Conservation (phyloP, 2,888 invertebrate species). For the Eupithecia inturbata region DNA sequence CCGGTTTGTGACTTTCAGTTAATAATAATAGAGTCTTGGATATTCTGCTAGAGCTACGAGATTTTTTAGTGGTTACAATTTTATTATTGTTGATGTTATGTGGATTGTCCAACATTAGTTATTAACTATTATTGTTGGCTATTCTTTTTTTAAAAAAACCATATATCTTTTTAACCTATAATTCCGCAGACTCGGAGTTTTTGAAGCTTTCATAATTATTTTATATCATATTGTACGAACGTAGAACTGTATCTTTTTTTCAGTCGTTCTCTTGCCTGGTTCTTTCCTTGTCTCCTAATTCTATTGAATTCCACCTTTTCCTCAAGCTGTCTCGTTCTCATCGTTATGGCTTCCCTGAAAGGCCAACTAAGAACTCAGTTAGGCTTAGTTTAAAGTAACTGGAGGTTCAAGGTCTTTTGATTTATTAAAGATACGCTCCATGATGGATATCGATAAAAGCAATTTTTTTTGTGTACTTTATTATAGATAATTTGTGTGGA, state of each 20-base stretch:
- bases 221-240: too few species aligned
- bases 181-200: too few species aligned
- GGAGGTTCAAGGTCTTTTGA: constrained; percentile 18
- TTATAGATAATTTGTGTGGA: too few species aligned
- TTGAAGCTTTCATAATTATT: too few species aligned
- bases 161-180: too few species aligned
- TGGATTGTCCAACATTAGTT: too few species aligned
- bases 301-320: constrained; percentile 47
- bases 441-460: not conserved
- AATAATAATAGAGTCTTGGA: constrained; percentile 5
- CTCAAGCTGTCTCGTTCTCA: constrained; percentile 58
- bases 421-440: not conserved
- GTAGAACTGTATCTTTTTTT: not conserved
- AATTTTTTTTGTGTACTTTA: too few species aligned
- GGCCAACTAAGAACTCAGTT: constrained; percentile 42
- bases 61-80: too few species aligned
- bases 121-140: too few species aligned
- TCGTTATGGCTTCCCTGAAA: constrained; percentile 57
- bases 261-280: not conserved
- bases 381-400: not conserved
- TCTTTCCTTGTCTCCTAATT: constrained; percentile 24
- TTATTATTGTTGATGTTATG: too few species aligned
- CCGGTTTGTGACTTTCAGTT: constrained; percentile 28
- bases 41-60: not conserved
- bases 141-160: too few species aligned